Base-by-base conservation (phyloP, 2,888 invertebrate species). In the Adineta ricciae region DNA sequence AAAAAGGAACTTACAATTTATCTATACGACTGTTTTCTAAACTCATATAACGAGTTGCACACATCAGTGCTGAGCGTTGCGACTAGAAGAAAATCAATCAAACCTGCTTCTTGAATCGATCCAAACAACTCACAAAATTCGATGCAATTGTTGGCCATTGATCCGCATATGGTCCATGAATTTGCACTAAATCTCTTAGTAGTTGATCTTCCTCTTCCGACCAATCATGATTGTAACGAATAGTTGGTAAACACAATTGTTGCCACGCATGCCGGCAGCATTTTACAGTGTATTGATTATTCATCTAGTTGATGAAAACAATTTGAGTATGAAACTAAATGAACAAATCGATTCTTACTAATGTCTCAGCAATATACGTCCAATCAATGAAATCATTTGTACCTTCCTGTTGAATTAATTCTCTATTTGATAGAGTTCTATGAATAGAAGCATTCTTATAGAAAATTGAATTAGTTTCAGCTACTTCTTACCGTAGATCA, bases 21-120 rank as follows among this genome's bases (percentile, higher is more conserved):
- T 41, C 41, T n/a, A 78, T 38, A n/a, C n/a, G 7, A 41, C 11
- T 41, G 24, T 78, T 78, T 24, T 78, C 78, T n/a, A 78, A n/a
- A 78, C 11, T 24, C 78, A 78, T 78, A 78, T 41, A 78, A 41
- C 78, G 78, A 41, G 7, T 78, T 78, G 78, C 78, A 78, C 78
- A 78, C 38, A 41, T 38, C 16, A 32, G 24, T 41, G 78, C 4
- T 21, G 78, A 78, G 14, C 78, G 78, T 78, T 41, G 38, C 2
- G 78, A 16, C 78, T 78, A 41, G 24, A 78, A 8, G 24, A 21
- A 64, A 50, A 50, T n/a, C n/a, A n/a, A n/a, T n/a, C n/a, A n/a
- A n/a, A n/a, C n/a, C n/a, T n/a, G n/a, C n/a, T n/a, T n/a, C n/a
- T 19, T 50, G 50, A 50, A 50, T 50, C 3, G 50, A 9, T 16